Base-by-base conservation (phyloP, 2,797 vertebrate species). In the Ceyx erithaca region DNA sequence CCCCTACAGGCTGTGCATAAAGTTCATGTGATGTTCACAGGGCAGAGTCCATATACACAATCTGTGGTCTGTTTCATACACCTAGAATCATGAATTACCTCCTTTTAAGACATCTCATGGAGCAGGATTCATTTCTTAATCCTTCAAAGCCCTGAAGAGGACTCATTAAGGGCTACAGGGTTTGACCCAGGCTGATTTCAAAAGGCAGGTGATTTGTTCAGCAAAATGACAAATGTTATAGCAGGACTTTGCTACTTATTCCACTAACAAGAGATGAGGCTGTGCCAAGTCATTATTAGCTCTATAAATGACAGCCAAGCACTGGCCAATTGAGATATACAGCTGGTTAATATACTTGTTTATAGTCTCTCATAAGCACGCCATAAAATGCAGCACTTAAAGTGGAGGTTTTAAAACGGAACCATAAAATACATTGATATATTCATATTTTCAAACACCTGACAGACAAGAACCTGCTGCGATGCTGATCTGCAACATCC, bases 321-420 rank as follows among this genome's bases (percentile, higher is more conserved):
- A 22, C 7, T 55, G 87, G 67, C 30, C 35, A 77, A 55, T 63
- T 5, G 51, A 83, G 76, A 70, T 69, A 40, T 57, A 52, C 10
- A 54, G 49, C 61, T 64, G 26, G 67, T 94, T 85, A 92, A 90
- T 83, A 52, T 10, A 70, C 89, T 78, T 40, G n/a, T 78, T 91
- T 85, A 89, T 82, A 59, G 82, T 71, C 61, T 51, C 31, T 66
- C 76, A 55, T 46, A 68, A 91, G 37, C n/a, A 58, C 26, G 28
- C 55, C 31, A 19, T 90, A 66, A 93, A 93, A 86, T 9, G 64
- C 15, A 21, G 30, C 83, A 58, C 9, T 37, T 30, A 66, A 87
- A 67, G 72, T 21, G 31, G 22, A 51, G 43, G 70, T 33, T 81
- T 86, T 71, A 68, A 76, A 93, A 58, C 0, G 1, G 64, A 92